Evolutionary conservation across 2,113 vertebrate species (phyloP).

Genomic region (Takifugu bimaculatus): DNA sequence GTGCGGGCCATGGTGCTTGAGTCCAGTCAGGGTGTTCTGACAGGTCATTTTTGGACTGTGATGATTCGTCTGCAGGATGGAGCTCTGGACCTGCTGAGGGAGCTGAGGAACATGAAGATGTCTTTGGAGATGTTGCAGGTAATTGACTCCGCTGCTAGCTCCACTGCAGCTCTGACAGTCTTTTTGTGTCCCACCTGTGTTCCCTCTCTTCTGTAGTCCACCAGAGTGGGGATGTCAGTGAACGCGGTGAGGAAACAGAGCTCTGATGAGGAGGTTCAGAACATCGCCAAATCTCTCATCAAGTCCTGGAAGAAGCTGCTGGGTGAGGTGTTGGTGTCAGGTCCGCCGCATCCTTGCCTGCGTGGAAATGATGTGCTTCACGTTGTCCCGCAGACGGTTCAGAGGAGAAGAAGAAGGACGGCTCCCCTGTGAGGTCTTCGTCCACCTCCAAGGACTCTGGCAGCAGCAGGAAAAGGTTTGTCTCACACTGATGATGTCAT

Average conservation of each 20-base stretch:
- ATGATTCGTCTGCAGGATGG: slow-evolving; percentile 77
- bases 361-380: background rate
- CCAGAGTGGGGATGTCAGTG: slow-evolving; percentile 93
- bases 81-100: slow-evolving; percentile 87
- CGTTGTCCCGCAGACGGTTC: slow-evolving; percentile 58
- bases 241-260: slow-evolving; percentile 94
- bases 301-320: slow-evolving; percentile 96
- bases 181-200: background rate
- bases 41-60: too few species aligned
- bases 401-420: slow-evolving; percentile 80
- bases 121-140: slow-evolving; percentile 93
- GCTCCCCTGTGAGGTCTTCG: slow-evolving; percentile 75
- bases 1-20: too few species aligned
- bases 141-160: background rate
- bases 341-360: background rate
- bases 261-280: slow-evolving; percentile 90
- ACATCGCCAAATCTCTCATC: slow-evolving; percentile 90
- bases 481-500: background rate
- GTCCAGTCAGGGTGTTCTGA: too few species aligned
- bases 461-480: slow-evolving; percentile 81
- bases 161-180: background rate
- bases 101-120: slow-evolving; percentile 88
- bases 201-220: slow-evolving; percentile 74
- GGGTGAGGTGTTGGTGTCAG: slow-evolving; percentile 24
- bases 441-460: slow-evolving; percentile 77